Evolutionary conservation across 2,888 invertebrate genomes (phyloP).

Genomic region (Athalia cordata): DNA sequence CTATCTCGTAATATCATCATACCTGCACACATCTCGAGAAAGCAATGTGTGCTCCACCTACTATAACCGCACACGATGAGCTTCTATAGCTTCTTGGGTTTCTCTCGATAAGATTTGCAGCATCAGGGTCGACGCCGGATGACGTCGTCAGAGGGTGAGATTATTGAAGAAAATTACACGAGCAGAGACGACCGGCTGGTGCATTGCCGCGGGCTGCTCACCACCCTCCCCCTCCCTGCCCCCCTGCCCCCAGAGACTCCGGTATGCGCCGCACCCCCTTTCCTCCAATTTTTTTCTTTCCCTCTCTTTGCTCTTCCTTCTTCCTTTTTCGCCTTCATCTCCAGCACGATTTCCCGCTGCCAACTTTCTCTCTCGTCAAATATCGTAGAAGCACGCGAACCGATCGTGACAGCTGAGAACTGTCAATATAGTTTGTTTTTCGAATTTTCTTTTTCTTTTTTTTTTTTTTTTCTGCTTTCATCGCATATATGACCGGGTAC

Average conservation of each 20-base stretch:
- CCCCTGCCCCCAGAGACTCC: conserved; percentile 22
- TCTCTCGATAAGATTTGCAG: background rate
- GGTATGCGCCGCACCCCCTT: conserved; percentile 36
- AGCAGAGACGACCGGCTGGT: conserved; percentile 50
- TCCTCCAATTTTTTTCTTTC: conserved; percentile 9
- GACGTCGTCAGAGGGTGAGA: conserved; percentile 49
- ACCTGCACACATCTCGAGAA: no score
- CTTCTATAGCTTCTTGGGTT: no score
- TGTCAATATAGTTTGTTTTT: conserved; percentile 23
- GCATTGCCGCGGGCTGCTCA: conserved; percentile 54
- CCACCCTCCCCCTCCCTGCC: conserved; percentile 41
- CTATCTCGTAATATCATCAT: no score
- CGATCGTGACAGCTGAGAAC: conserved; percentile 31
- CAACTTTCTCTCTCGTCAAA: background rate
- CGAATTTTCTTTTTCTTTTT: background rate
- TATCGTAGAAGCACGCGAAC: conserved; percentile 8
- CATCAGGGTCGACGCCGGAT: conserved; percentile 46
- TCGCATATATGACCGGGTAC: no score
- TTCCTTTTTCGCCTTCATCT: background rate
- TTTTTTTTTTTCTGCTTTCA: background rate
- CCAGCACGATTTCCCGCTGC: background rate
- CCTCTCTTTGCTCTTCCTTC: conserved; percentile 15
- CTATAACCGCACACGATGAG: no score
- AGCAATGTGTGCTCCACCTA: no score
- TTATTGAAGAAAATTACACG: conserved; percentile 62